Conservation (phyloP, 2,888 invertebrate genomes). For the Campoplex nolae region DNA sequence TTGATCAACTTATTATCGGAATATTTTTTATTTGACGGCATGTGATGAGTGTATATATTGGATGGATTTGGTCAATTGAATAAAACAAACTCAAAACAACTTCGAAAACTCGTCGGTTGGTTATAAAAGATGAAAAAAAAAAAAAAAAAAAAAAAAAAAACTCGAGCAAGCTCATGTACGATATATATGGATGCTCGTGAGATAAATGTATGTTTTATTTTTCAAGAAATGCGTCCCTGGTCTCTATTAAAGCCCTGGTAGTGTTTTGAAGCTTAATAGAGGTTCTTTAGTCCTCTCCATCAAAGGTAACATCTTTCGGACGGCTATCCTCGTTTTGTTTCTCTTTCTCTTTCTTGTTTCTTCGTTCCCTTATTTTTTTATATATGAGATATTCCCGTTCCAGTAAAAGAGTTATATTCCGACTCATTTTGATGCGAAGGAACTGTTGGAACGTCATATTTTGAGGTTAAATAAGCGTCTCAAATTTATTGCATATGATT, state of each 20-base stretch:
- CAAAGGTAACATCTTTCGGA: constrained; percentile 78
- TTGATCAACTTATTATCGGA: background rate
- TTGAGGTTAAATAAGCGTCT: background rate
- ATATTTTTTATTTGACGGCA: background rate
- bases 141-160: background rate
- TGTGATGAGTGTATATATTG: background rate
- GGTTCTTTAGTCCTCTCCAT: constrained; percentile 78
- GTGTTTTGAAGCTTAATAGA: constrained; percentile 78
- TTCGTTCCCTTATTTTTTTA: constrained; percentile 8
- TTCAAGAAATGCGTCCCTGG: constrained; percentile 76
- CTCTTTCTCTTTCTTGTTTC: constrained; percentile 43
- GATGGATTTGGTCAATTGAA: background rate
- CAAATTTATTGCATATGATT: background rate
- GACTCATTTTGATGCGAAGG: background rate
- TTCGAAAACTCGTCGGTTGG: background rate
- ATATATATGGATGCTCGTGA: background rate
- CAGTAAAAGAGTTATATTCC: background rate
- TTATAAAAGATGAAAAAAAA: background rate
- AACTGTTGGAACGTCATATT: background rate
- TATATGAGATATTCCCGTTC: background rate
- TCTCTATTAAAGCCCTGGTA: constrained; percentile 72
- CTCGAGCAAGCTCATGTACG: background rate
- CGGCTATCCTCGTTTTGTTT: constrained; percentile 53
- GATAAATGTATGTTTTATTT: constrained; percentile 32
- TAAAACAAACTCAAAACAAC: background rate